Evolutionary conservation across 1,140 invertebrate species (phyloP).

Genomic region (Papilio glaucus): DNA sequence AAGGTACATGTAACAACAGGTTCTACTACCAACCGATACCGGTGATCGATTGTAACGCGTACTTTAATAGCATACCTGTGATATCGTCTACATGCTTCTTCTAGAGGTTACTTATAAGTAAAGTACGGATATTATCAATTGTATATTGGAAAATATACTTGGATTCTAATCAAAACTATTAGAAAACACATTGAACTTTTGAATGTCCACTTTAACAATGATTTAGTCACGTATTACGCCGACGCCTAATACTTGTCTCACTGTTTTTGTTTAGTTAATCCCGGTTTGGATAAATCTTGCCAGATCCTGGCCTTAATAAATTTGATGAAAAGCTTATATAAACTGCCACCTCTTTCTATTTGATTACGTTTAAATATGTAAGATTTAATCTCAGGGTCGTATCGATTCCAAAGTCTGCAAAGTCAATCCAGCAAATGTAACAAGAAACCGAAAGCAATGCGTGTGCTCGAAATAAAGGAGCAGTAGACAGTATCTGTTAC

Average conservation of each 20-base stretch:
- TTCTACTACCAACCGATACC: conserved; percentile 40
- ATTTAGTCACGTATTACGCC: too few species aligned
- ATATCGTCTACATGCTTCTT: conserved; percentile 28
- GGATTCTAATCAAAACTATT: too few species aligned
- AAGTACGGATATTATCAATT: too few species aligned
- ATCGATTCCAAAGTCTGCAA: conserved; percentile 15
- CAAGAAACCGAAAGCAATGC: conserved; percentile 2
- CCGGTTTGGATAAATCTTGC: too few species aligned
- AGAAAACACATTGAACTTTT: too few species aligned
- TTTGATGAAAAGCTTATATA: background rate
- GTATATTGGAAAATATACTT: too few species aligned
- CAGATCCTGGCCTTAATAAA: too few species aligned
- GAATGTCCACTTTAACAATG: too few species aligned
- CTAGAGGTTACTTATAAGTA: too few species aligned
- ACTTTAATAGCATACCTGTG: background rate
- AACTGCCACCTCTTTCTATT: conserved; percentile 3
- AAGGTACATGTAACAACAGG: conserved; percentile 36
- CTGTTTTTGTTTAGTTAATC: background rate
- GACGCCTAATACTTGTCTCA: too few species aligned
- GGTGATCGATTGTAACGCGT: conserved; percentile 40
- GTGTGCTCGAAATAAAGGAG: conserved; percentile 34
- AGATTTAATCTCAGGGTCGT: conserved; percentile 4
- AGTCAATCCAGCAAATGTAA: conserved; percentile 21
- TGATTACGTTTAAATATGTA: conserved; percentile 1
- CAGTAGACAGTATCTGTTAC: conserved; percentile 20